Evolutionary conservation across 2,888 invertebrate genomes (phyloP).

Genomic region (Drosophila longiperda): DNA sequence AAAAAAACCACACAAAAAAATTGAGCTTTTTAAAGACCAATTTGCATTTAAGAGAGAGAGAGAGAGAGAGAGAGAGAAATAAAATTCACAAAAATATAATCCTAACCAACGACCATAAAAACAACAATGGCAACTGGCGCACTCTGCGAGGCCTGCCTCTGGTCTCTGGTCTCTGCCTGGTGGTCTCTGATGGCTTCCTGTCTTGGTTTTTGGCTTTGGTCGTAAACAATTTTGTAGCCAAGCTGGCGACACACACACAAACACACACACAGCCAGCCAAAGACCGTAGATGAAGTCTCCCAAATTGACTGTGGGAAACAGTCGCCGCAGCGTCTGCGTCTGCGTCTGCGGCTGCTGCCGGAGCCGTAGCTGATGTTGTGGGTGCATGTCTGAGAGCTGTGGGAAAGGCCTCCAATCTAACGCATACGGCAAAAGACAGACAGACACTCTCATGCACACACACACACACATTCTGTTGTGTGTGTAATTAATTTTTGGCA

Average conservation of each 20-base stretch:
- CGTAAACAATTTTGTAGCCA: slow-evolving; percentile 67
- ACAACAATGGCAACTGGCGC: slow-evolving; percentile 20
- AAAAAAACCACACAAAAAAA: neutral
- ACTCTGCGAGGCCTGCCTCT: slow-evolving; percentile 28
- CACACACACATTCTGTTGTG: neutral
- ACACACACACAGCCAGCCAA: neutral
- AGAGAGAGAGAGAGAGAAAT: slow-evolving; percentile 17
- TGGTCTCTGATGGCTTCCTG: slow-evolving; percentile 61
- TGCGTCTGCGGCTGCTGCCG: slow-evolving; percentile 18
- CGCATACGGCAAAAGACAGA: slow-evolving; percentile 4
- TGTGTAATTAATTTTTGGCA: slow-evolving; percentile 61
- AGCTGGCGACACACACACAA: slow-evolving; percentile 48
- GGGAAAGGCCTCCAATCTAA: slow-evolving; percentile 41
- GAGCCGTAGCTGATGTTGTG: slow-evolving; percentile 10
- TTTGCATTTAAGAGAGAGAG: slow-evolving; percentile 52
- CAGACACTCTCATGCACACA: neutral
- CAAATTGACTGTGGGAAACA: slow-evolving; percentile 48
- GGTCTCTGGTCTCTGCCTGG: neutral
- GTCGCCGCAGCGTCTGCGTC: slow-evolving; percentile 36
- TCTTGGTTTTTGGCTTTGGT: slow-evolving; percentile 53
- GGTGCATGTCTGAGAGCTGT: slow-evolving; percentile 54
- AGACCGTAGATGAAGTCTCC: slow-evolving; percentile 21
- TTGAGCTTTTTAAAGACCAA: slow-evolving; percentile 36
- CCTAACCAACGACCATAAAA: slow-evolving; percentile 32
- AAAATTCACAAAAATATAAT: slow-evolving; percentile 16